Base-by-base conservation (phyloP, 2,888 invertebrate genomes). In the Epiblema foenella region DNA sequence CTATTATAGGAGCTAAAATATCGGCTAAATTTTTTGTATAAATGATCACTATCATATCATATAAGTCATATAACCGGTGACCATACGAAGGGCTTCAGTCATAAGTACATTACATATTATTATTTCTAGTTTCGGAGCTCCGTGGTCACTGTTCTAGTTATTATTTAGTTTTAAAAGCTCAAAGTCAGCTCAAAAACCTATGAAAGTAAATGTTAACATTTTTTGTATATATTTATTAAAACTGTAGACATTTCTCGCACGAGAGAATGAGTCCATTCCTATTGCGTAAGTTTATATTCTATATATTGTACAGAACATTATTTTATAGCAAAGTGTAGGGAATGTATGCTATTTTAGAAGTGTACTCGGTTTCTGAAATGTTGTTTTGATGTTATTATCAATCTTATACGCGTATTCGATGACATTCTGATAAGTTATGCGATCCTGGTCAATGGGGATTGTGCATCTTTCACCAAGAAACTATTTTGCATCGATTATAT, bases 151-250 rank as follows among this genome's bases (percentile, higher is more conserved):
- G 69, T 51, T 66, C 75, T 74, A 68, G 51, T 58, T 76, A 76
- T 77, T 81, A 78, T 87, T 89, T 91, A 90, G 88, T 90, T 91
- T 86, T 85, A 83, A 87, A 91, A 91, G 92, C 92, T 92, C 92
- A 93, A 93, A 93, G 88, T 85, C 83, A 92, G 93, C 93, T 93
- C 93, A 93, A 93, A 89, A 89, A 84, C 76, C 69, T 79, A 76
- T 74, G 64, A 72, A 77, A 77, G 75, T 77, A 75, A 79, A 73
- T 70, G 73, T 73, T 58, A 72, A 68, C 56, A 68, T 72, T 64
- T 70, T 76, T 82, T 90, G 89, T 90, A 89, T 84, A 90, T 90
- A 89, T 81, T 78, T 81, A 79, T 78, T 75, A 69, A 68, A 52
- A 67, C 59, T 75, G 75, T 77, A 77, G 77, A 77, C n/a, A 46